Evolutionary conservation across 2,113 vertebrate species (phyloP), one percentile per base, ranked within the genome.

Genomic region (Nothobranchius kuhntae): DNA sequence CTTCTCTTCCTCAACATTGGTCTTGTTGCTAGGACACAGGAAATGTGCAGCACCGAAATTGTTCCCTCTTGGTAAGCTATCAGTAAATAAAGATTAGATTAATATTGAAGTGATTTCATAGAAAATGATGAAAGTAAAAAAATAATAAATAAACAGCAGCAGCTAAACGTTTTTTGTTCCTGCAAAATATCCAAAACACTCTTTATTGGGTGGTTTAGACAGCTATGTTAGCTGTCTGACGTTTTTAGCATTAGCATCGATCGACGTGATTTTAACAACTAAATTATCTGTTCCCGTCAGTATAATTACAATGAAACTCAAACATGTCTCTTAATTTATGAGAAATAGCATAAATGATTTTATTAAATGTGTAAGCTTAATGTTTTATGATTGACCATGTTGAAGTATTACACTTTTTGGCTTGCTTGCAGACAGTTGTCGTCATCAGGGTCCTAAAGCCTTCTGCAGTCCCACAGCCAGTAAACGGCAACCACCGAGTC

Each of bases 21-120:
- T 85, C 79, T 86, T 83, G 92, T 92, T 90, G 92, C 91, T 93
- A 91, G 88, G 92, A 86, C 92, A 93, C 93, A 92, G 93, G 92
- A 93, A 92, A 91, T 93, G 93, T 93, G 92, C 88, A 89, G 13
- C 91, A 71, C 35, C 47, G 52, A 92, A 92, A 93, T 78, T 6
- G 45, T 52, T 92, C 92, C 91, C 80, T n/a, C 65, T 40, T 1
- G 14, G 14, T 50, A 15, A 9, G n/a, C n/a, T 51, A 40, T 30
- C 30, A 30, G 30, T 30, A 30, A 30, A 40, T 40, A 40, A 40
- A 40, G 38, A 7, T 40, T 3, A 40, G 38, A 1, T 3, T 40
- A 6, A 40, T 40, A 40, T 7, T 30, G 4, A 30, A 30, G 30
- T 30, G 4, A 30, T 30, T 30, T 30, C 4, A 30, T 3, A 3